Conservation (phyloP, 2,113 vertebrate genomes). For the Burhinus oedicnemus region DNA sequence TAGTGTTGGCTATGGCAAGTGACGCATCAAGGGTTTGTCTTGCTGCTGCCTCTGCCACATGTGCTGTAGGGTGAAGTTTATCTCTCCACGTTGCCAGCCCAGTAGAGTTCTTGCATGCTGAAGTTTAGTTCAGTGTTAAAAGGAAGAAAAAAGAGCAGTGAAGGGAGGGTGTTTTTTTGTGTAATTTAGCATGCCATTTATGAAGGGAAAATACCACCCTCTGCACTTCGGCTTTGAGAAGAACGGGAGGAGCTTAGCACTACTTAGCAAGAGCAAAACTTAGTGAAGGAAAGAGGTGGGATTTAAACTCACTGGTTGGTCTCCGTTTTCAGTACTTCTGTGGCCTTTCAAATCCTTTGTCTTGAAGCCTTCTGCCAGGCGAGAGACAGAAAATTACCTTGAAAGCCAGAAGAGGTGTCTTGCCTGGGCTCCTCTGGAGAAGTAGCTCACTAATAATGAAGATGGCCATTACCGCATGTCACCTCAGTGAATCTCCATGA, state of each 20-base stretch:
- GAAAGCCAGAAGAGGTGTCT: background rate
- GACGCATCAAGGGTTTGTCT: background rate
- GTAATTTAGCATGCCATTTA: background rate
- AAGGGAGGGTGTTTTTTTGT: background rate
- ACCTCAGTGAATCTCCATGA: background rate
- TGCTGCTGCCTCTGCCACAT: background rate
- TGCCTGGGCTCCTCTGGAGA: background rate
- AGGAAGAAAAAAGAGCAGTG: background rate
- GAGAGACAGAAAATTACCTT: background rate
- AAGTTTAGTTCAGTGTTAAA: background rate
- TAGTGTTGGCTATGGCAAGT: background rate
- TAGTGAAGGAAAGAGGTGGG: background rate
- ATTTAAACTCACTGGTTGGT: background rate
- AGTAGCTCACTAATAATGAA: background rate
- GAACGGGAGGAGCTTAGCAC: background rate
- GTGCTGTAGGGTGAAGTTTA: background rate
- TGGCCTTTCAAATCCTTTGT: background rate
- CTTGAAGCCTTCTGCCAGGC: background rate
- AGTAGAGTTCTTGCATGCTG: background rate
- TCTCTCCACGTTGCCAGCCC: fast-evolving
- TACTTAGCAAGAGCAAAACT: background rate
- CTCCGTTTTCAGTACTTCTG: background rate
- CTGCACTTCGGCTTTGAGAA: background rate
- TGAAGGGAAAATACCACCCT: background rate
- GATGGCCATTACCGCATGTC: background rate